Evolutionary conservation across 2,888 invertebrate genomes (phyloP), one percentile per base, ranked within the genome.

Genomic region (Apamea anceps): DNA sequence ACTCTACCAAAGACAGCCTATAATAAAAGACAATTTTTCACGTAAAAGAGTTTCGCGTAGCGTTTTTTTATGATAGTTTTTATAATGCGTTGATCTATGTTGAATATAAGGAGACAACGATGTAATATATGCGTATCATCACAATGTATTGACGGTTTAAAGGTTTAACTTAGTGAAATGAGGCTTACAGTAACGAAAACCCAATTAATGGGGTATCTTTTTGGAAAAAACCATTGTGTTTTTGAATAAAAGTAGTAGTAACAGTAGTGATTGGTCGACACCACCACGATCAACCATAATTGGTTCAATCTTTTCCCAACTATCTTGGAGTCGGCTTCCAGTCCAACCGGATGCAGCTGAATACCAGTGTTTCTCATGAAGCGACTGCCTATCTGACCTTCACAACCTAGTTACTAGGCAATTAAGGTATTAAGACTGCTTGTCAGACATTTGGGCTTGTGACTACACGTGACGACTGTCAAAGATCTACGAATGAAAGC

Each of bases 101-200:
- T 84, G 37, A 75, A 74, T 82, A 18, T 81, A 81, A 77, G 63
- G 51, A 71, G 80, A 89, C 88, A 87, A 87, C 88, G 84, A 87
- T 87, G 80, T 87, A 84, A 81, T 77, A 87, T 87, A 86, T 75
- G 81, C 80, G 87, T 89, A 85, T 79, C 88, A 88, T 87, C 89
- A 89, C 89, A 89, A 80, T 65, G 0, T 21, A 25, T 72, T 79
- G 68, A 78, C 63, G 76, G 75, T 78, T 83, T 74, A 21, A 21
- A 65, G 67, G 72, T 72, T 66, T 21, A 65, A 79, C 57, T 86
- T 66, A n/a, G n/a, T 74, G 67, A 66, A 48, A 65, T 8, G 2
- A 28, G 2, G 10, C 62, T 60, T 79, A 67, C 54, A 32, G 32
- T 32, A 32, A 32, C 32, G 32, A 32, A 32, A 32, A 32, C 32